phyloP scores from a whole-genome alignment of 2,113 vertebrate genomes.

The Potamarius usumacintae region DNA sequence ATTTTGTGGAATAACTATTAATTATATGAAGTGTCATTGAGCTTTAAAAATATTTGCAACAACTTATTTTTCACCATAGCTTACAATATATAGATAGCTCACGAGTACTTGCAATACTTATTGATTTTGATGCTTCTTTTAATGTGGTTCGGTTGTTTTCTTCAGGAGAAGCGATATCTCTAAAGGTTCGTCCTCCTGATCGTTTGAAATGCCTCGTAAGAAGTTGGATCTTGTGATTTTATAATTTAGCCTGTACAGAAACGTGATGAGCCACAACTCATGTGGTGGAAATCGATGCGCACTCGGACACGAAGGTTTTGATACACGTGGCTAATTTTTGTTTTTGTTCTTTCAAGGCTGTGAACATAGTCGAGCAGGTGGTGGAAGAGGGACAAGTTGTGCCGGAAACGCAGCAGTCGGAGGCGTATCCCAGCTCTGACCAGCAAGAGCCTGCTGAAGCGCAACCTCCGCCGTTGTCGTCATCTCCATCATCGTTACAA shows the following conservation, averaged over 20 bases:
- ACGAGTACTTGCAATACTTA: neutral
- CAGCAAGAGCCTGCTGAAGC: conserved; percentile 45
- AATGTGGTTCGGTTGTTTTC: neutral
- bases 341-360: conserved; percentile 60
- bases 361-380: conserved; percentile 68
- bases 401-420: conserved; percentile 53
- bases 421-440: conserved; percentile 56
- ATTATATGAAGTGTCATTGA: neutral
- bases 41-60: neutral
- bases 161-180: neutral
- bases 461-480: conserved; percentile 27
- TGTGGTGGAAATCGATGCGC: neutral
- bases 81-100: neutral
- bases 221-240: neutral
- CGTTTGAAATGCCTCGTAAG: neutral
- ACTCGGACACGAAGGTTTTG: neutral
- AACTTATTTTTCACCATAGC: neutral
- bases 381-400: conserved; percentile 60
- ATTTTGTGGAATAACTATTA: too few relatives aligned
- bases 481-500: conserved; percentile 48
- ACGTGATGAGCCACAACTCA: neutral
- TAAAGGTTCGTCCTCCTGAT: neutral
- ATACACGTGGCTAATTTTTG: neutral
- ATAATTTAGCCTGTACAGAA: neutral
- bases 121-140: neutral